Evolutionary conservation across 1,140 invertebrate species (phyloP).

Genomic region (Drosophila varians): DNA sequence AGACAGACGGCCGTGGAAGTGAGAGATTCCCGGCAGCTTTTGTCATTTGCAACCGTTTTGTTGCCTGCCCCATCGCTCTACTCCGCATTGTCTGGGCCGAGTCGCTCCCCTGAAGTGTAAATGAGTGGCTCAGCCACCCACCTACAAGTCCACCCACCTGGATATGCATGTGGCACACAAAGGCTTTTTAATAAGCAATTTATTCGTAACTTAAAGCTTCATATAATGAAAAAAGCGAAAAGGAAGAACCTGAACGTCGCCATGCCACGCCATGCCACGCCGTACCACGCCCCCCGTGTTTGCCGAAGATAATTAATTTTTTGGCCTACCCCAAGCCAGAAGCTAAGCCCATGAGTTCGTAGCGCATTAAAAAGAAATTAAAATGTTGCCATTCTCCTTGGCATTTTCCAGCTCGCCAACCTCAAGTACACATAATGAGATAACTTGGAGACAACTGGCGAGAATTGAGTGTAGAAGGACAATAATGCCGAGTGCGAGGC

Average conservation of each 20-base stretch:
- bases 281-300: slow-evolving; percentile 28
- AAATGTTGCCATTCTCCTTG: slow-evolving; percentile 36
- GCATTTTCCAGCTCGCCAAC: slow-evolving; percentile 37
- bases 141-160: slow-evolving; percentile 29
- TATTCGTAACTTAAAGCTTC: slow-evolving; percentile 73
- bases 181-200: slow-evolving; percentile 81
- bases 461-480: slow-evolving; percentile 20
- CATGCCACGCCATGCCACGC: slow-evolving; percentile 61
- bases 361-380: slow-evolving; percentile 77
- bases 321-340: slow-evolving; percentile 45
- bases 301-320: slow-evolving; percentile 75
- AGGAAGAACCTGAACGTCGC: slow-evolving; percentile 40
- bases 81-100: slow-evolving; percentile 55
- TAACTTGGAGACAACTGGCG: slow-evolving; percentile 37
- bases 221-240: slow-evolving; percentile 74
- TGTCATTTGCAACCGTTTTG: slow-evolving; percentile 52
- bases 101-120: slow-evolving; percentile 70
- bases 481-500: slow-evolving; percentile 13
- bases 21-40: slow-evolving; percentile 47
- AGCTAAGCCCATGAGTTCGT: slow-evolving; percentile 63
- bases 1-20: background rate
- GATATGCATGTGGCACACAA: slow-evolving; percentile 17
- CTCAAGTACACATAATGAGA: slow-evolving; percentile 36
- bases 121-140: slow-evolving; percentile 55
- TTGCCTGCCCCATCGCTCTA: slow-evolving; percentile 21